Conservation (phyloP, 30 jellyfish, hydroid and myxozoan species). For the Cassiopea xamachana region DNA sequence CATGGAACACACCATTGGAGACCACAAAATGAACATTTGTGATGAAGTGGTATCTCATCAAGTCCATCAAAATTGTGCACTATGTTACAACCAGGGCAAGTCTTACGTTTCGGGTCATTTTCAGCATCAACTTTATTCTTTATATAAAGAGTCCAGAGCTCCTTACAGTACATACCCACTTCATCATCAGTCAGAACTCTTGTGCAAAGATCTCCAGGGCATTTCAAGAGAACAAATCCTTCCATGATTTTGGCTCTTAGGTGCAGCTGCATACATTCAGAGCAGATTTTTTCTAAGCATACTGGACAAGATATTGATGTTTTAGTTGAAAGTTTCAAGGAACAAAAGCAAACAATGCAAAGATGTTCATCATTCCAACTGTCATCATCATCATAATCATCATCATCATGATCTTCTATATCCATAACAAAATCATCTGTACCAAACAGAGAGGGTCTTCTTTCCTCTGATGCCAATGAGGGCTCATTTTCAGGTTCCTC, state of each 20-base stretch:
- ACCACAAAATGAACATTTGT: conserved; percentile 66
- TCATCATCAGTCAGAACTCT: conserved; percentile 48
- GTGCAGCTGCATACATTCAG: conserved; percentile 48
- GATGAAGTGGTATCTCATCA: conserved; percentile 48
- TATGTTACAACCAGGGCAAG: conserved; percentile 92
- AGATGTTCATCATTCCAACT: not conserved
- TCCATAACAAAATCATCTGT: not conserved
- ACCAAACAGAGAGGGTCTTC: not conserved
- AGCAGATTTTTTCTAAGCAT: conserved; percentile 28
- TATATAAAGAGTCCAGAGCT: conserved; percentile 23
- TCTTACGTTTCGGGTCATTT: conserved; percentile 73
- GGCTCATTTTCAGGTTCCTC: not conserved
- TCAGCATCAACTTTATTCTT: conserved; percentile 80
- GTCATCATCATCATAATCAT: not conserved
- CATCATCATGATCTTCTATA: not conserved
- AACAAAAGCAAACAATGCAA: not conserved
- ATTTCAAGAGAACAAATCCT: conserved; percentile 46
- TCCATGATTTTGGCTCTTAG: conserved; percentile 41
- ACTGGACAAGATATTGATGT: conserved; percentile 13
- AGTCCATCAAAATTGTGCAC: conserved; percentile 52
- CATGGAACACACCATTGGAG: conserved; percentile 83
- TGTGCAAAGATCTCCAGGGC: conserved; percentile 68
- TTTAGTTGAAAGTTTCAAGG: not conserved
- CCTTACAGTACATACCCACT: conserved; percentile 29
- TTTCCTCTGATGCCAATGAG: not conserved